These are phyloP conservation scores for Ceratitis capitata DNA, from an alignment of 1,140 invertebrate species.

Conservation along the genomic window DNA sequence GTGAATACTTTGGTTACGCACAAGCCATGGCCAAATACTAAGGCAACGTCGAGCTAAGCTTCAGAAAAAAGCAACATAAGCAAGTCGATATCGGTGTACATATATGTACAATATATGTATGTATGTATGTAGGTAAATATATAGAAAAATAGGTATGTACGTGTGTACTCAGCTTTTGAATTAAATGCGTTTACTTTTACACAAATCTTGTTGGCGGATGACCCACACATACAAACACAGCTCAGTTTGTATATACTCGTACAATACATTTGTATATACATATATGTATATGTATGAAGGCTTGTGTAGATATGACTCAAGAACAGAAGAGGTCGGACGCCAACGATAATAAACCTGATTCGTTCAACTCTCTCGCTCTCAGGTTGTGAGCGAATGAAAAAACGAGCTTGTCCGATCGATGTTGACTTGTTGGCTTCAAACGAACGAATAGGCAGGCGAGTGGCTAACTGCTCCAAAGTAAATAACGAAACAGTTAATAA, in stretches of 20 bases:
- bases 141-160: too few species aligned
- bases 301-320: neutral
- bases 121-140: neutral
- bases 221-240: too few species aligned
- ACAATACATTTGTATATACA: neutral
- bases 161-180: neutral
- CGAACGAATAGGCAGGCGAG: slow-evolving; percentile 21
- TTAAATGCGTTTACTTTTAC: too few species aligned
- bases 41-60: neutral
- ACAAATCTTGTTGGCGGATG: too few species aligned
- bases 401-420: slow-evolving; percentile 31
- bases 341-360: slow-evolving; percentile 32
- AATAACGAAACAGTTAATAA: slow-evolving; percentile 36
- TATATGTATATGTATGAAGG: neutral
- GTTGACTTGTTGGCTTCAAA: slow-evolving; percentile 14
- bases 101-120: neutral
- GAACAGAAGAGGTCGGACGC: slow-evolving; percentile 9
- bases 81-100: neutral
- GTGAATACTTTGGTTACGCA: neutral
- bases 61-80: neutral
- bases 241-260: neutral
- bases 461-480: slow-evolving; percentile 24
- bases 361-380: slow-evolving; percentile 30
- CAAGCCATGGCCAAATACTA: neutral
- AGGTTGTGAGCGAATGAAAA: slow-evolving; percentile 10